Evolutionary conservation across 2,888 invertebrate species (phyloP), one percentile per base, ranked within the genome.

Genomic region (Drosophila demipolita): DNA sequence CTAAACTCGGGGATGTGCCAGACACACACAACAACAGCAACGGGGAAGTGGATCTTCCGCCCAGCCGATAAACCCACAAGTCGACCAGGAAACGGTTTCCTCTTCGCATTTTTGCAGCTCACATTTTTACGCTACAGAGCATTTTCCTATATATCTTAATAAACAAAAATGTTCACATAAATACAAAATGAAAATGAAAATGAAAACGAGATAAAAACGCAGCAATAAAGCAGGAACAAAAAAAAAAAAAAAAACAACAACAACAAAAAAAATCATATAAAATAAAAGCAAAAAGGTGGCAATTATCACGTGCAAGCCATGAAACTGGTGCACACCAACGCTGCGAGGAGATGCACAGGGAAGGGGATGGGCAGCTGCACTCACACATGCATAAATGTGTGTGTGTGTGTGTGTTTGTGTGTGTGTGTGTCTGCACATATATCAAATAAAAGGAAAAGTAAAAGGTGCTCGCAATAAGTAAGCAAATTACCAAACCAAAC

Each of bases 301-400:
- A 84, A 84, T 84, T 84, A 84, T 84, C 83, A 87, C 87, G 83
- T 75, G 83, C 86, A 86, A 75, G 73, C 75, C 80, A 84, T 80
- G 75, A 88, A 84, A 80, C 83, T 85, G 71, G 61, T 66, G 65
- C 66, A 69, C 40, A 66, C 52, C 54, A 29, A 36, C 17, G 12
- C 45, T 23, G 15, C 20, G 45, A n/a, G 36, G 32, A 52, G 70
- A 42, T 57, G 35, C 29, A 32, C 20, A 2, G 15, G 29, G 7
- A 35, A 12, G 23, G 29, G 17, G 33, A 9, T 1, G 6, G 42
- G 33, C 45, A 53, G 35, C n/a, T 50, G 5, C 45, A 45, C 4
- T 45, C 23, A 45, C 8, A 20, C 20, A 20, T 1, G 12, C 20
- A 20, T 33, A n/a, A 20, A 64, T 49, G 6, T 38, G 1, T 15